phyloP scores from a whole-genome alignment of 2,888 invertebrate genomes.

The Parnassius smintheus region DNA sequence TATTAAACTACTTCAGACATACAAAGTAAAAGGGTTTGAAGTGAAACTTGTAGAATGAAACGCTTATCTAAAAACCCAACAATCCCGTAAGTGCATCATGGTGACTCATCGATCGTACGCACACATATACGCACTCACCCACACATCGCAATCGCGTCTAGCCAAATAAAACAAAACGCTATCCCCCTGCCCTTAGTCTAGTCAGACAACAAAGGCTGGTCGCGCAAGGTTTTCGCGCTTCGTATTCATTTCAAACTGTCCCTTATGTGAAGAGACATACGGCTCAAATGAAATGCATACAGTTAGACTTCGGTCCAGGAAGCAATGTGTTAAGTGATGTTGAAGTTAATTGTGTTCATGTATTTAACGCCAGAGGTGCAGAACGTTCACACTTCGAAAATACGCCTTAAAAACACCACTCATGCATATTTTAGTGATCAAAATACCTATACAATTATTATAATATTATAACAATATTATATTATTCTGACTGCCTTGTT shows the following conservation, averaged over 20 bases:
- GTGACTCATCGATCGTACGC: constrained; percentile 45
- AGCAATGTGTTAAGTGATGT: constrained; percentile 71
- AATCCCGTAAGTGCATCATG: constrained; percentile 43
- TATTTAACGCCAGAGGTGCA: constrained; percentile 61
- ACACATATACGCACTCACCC: constrained; percentile 33
- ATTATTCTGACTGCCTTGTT: too few species aligned
- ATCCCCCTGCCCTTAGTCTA: constrained; percentile 60
- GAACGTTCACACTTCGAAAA: constrained; percentile 25
- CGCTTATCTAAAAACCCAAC: constrained; percentile 19
- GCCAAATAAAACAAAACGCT: constrained; percentile 73
- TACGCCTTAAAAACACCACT: too few species aligned
- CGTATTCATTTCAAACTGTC: constrained; percentile 34
- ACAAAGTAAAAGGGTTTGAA: not conserved
- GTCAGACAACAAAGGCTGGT: constrained; percentile 76
- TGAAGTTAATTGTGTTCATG: constrained; percentile 71
- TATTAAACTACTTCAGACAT: constrained; percentile 2
- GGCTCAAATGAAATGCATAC: constrained; percentile 29
- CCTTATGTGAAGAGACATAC: constrained; percentile 34
- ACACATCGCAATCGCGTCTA: constrained; percentile 45
- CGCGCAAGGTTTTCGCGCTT: constrained; percentile 45
- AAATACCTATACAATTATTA: too few species aligned
- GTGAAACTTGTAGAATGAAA: constrained; percentile 3
- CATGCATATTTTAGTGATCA: too few species aligned
- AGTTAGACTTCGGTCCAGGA: constrained; percentile 44
- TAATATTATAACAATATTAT: too few species aligned